Conservation (phyloP, 1,140 invertebrate species). For the Lucilia cuprina region DNA sequence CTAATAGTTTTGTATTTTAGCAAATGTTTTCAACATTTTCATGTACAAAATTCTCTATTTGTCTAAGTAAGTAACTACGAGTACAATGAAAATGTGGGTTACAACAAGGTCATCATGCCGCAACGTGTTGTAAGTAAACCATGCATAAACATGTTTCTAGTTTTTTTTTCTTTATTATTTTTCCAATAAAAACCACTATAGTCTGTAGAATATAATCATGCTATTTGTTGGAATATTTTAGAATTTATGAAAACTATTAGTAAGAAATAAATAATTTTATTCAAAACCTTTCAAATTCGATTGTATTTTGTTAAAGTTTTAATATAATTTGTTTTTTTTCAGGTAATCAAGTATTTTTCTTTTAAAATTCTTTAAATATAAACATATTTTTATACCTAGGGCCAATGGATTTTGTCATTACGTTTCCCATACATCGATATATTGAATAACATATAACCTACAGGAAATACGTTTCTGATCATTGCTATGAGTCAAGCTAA, state of each 20-base stretch:
- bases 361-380: too few relatives aligned
- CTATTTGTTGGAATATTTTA: background rate
- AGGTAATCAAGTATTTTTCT: too few relatives aligned
- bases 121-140: background rate
- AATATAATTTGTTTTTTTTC: too few relatives aligned
- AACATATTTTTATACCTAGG: too few relatives aligned
- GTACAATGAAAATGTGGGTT: background rate
- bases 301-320: too few relatives aligned
- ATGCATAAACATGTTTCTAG: background rate
- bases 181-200: background rate
- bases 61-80: background rate
- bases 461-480: too few relatives aligned
- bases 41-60: background rate
- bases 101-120: constrained; percentile 12
- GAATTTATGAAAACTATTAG: background rate
- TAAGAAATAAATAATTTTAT: background rate
- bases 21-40: background rate
- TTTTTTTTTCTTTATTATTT: background rate
- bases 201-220: background rate
- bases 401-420: too few relatives aligned
- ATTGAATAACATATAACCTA: too few relatives aligned
- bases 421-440: too few relatives aligned
- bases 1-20: background rate
- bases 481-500: too few relatives aligned
- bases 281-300: too few relatives aligned